Base-by-base conservation (phyloP, 2,888 invertebrate genomes). In the Ornithoptera priamus region DNA sequence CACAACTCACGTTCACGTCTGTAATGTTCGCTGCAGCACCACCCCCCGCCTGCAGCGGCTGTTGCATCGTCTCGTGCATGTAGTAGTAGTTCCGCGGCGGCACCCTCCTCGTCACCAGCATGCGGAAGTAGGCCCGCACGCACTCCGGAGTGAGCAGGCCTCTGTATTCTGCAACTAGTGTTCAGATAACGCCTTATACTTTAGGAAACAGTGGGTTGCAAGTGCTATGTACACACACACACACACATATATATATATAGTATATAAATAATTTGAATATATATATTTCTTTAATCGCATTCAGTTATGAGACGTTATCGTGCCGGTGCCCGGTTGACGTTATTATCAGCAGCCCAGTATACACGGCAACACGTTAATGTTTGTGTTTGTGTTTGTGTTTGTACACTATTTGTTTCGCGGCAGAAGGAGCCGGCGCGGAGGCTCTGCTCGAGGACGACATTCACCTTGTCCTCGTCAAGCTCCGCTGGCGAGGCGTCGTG, bases 11-110 rank as follows among this genome's bases (percentile, higher is more conserved):
- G 30, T 69, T 58, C 0, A 69, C 62, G 1, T 68, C 30, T 12
- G 10, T 53, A 22, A 0, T 6, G 1, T 39, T 20, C 6, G 18
- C 53, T 0, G 20, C 8, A 30, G 69, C 68, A 1, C 10, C 30
- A 0, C 10, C 50, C 20, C n/a, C n/a, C n/a, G 20, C 2, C 50
- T 17, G 72, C 24, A 24, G 62, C 18, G 67, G 59, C 0, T n/a
- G 17, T 1, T 65, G 62, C 56, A 78, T 69, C 0, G 75, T 71
- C 72, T 91, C 91, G 70, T 91, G 89, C 77, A 75, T 81, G 78
- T 89, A 91, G 62, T 76, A 73, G 75, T 89, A 92, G 64, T 73
- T 76, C 15, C 90, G 75, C 0, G 84, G 84, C 0, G 90, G 87
- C 0, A 87, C 78, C 0, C 46, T 18, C 7, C 80, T 76, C 0